Conservation (phyloP, 1,140 invertebrate genomes). For the Dendroctonus ponderosae region DNA sequence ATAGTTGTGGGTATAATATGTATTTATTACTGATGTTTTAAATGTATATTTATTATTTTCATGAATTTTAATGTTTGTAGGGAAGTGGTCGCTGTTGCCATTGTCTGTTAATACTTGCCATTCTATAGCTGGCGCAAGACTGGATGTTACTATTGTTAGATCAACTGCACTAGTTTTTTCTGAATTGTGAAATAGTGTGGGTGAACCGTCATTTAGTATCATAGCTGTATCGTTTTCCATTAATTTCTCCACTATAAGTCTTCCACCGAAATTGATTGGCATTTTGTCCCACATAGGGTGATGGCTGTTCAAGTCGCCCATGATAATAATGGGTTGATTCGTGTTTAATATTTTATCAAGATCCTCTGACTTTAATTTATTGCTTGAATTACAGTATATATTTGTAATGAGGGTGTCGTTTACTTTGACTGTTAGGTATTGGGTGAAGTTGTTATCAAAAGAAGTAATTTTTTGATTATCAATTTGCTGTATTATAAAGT, state of each 20-base stretch:
- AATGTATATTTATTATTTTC: neutral
- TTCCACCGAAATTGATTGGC: neutral
- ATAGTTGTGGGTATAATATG: neutral
- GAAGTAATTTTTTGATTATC: neutral
- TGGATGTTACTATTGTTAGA: neutral
- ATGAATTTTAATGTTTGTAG: neutral
- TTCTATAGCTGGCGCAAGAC: too few species aligned
- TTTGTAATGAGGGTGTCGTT: neutral
- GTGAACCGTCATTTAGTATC: constrained; percentile 6
- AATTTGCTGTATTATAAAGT: too few species aligned
- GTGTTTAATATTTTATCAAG: neutral
- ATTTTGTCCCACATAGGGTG: neutral
- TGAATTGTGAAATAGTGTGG: neutral
- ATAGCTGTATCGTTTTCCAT: neutral
- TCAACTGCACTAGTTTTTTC: constrained; percentile 8
- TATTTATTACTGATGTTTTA: neutral
- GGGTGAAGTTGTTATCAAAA: neutral
- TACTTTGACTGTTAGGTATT: constrained; percentile 1
- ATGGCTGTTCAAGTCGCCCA: constrained; percentile 5
- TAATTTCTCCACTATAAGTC: neutral
- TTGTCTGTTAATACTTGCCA: too few species aligned
- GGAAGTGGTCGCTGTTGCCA: constrained; percentile 4
- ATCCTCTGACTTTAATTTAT: neutral
- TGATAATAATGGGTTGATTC: neutral
- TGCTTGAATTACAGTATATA: neutral